These are phyloP conservation scores for Macaca fascicularis DNA, from an alignment of 2,113 vertebrate genomes.

Conservation along the genomic window T2T-MFA8v1.1 NC_088395.1:26997001-26997500, in stretches of 20 bases:
- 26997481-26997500: neutral
- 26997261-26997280: neutral
- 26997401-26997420: neutral
- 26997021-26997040: neutral
- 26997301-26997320: neutral
- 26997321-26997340: neutral
- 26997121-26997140: neutral
- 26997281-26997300: neutral
- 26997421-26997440: neutral
- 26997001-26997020: neutral
- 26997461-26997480: neutral
- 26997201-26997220: neutral
- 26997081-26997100: neutral
- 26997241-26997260: neutral
- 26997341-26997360: neutral
- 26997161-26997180: neutral
- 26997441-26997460: neutral
- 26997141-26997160: neutral
- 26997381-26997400: neutral
- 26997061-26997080: conserved; percentile 11
- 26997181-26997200: neutral
- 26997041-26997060: neutral
- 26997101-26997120: neutral
- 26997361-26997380: neutral
- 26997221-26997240: neutral